These are phyloP conservation scores for Danionella dracula DNA, from an alignment of 2,797 vertebrate genomes.

Conservation along the genomic window DNA sequence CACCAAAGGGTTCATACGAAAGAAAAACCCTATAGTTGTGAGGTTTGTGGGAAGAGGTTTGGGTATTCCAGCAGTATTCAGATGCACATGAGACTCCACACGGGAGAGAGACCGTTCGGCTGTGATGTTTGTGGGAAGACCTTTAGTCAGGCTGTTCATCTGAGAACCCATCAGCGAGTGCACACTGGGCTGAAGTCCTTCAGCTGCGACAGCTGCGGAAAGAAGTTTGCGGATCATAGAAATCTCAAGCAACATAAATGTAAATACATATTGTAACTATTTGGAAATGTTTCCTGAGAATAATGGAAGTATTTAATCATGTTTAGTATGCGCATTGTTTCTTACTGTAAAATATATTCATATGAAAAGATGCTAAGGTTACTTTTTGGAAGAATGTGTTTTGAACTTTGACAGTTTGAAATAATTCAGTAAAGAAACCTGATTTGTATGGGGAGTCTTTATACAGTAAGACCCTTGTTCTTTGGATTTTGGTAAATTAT, in stretches of 20 bases:
- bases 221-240: conserved; percentile 14
- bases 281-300: not conserved
- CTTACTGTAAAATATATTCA: too few species aligned
- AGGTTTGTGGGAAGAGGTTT: conserved; percentile 55
- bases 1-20: conserved; percentile 57
- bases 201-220: conserved; percentile 27
- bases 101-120: conserved; percentile 50
- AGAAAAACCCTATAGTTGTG: conserved; percentile 50
- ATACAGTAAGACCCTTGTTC: too few species aligned
- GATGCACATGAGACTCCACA: conserved; percentile 59
- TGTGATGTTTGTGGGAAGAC: conserved; percentile 29
- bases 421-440: too few species aligned
- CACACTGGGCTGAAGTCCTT: conserved; percentile 23
- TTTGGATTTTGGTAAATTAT: too few species aligned
- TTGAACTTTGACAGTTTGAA: too few species aligned
- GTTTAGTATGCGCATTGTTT: too few species aligned
- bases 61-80: conserved; percentile 55
- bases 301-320: not conserved
- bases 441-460: too few species aligned
- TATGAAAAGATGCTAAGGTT: too few species aligned
- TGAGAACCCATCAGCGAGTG: conserved; percentile 27
- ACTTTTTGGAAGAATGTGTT: too few species aligned
- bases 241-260: conserved; percentile 33
- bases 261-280: conserved; percentile 21
- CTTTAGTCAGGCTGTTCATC: conserved; percentile 26